Base-by-base conservation (phyloP, 2,797 vertebrate species). In the Avahi laniger region DNA sequence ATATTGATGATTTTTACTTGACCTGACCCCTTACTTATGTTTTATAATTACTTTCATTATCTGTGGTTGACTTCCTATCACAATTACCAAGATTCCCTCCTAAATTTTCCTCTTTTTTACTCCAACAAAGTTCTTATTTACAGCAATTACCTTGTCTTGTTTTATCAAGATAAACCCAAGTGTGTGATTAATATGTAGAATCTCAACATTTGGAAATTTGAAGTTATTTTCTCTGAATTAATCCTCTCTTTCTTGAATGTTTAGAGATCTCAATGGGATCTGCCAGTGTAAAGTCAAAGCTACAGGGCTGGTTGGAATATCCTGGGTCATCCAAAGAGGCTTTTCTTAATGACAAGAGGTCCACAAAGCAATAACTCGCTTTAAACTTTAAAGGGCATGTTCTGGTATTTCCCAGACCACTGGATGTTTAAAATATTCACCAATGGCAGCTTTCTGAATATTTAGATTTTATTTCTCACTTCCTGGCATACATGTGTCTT, bases 21-120 rank as follows among this genome's bases (percentile, higher is more conserved):
- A 83, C 85, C 6, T 65, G 52, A 84, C 9, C 5, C 3, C 7
- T 92, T 72, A 61, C 1, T 76, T 59, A 73, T 26, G 5, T 38
- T 88, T 93, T 83, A 9, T 61, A 35, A 88, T 80, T 80, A 59
- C 67, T 87, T 95, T 63, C 54, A 67, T 59, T 59, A 76, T 87
- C 33, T 69, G 2, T 76, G 35, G 1, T 24, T 91, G 46, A 61
- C 1, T 84, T 92, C 1, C 33, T n/a, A 30, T 41, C 20, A 57
- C 52, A 80, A 50, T 87, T 84, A 26, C 33, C 35, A 83, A 63
- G 24, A 94, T 28, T 65, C 2, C 10, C 43, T 88, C 30, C 24
- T 78, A 61, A 72, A 30, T 43, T 76, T 87, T 75, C 24, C 0
- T 26, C 7, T 79, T 84, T 52, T 33, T 86, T 9, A 15, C 18